Evolutionary conservation across 2,888 invertebrate species (phyloP), one percentile per base, ranked within the genome.

Genomic region (Eustalomyia histrio): DNA sequence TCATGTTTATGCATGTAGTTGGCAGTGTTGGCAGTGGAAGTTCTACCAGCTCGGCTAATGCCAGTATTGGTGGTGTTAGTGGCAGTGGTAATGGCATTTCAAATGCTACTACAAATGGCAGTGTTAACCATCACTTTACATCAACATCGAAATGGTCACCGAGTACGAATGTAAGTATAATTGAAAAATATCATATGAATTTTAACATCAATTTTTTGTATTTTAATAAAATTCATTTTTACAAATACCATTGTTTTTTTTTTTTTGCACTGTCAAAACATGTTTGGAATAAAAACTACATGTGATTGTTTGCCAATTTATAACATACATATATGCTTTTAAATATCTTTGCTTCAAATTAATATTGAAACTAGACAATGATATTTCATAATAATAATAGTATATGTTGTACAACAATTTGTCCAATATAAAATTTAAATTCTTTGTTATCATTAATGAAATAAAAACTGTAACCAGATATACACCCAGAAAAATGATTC

Each of bases 81-180:
- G 83, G 82, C 67, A 63, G 53, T 29, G 73, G 57, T 76, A 83
- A 74, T 65, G 78, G 74, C 55, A 78, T 75, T 67, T 21, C 75
- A 43, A 75, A 61, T 72, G 50, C 73, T 65, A 52, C 74, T 50
- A 79, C 80, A 80, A 80, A 81, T 69, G 83, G 83, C 83, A 85
- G 86, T 75, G 85, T 86, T 47, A 88, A 87, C 75, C 87, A 87
- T 83, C 90, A 89, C 82, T 90, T 89, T 82, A 86, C 88, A 71
- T 84, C 89, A 72, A 85, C 89, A 83, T 87, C 90, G 68, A 90
- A 90, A 85, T 90, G 90, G 90, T 90, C 90, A 84, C 90, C 90
- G 71, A 90, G 87, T 83, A 84, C 89, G 82, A 90, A 87, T 86
- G 90, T 90, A 86, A 90, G 90, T 90, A 88, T 79, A 76, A 83